Evolutionary conservation across 2,888 invertebrate genomes (phyloP).

Genomic region (Lepidocyrtoides sp.): DNA sequence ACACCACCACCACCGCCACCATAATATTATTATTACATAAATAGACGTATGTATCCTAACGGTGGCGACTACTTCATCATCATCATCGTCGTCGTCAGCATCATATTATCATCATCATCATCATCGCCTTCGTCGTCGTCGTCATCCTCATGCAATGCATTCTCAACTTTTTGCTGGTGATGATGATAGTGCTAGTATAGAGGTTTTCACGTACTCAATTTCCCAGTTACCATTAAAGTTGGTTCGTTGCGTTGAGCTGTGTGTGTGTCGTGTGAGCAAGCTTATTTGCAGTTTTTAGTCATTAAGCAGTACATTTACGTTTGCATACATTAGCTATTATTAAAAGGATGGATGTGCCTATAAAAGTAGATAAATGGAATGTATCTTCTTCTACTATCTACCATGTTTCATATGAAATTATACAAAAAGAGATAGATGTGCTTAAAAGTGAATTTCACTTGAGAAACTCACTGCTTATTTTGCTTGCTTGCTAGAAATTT

Average conservation of each 20-base stretch:
- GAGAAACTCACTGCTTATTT: too few relatives aligned
- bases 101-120: slow-evolving; percentile 8
- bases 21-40: background rate
- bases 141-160: background rate
- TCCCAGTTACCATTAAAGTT: slow-evolving; percentile 61
- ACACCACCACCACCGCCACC: slow-evolving; percentile 9
- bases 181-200: background rate
- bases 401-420: too few relatives aligned
- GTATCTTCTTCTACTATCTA: too few relatives aligned
- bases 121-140: background rate
- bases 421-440: too few relatives aligned
- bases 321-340: slow-evolving; percentile 64
- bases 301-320: slow-evolving; percentile 73
- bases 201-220: slow-evolving; percentile 49
- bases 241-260: background rate
- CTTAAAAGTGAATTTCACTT: slow-evolving; percentile 1
- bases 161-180: background rate
- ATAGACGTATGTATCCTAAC: background rate
- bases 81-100: background rate
- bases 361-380: background rate
- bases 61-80: slow-evolving; percentile 27
- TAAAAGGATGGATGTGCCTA: slow-evolving; percentile 26
- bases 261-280: slow-evolving; percentile 29
- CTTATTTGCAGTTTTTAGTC: slow-evolving; percentile 77
- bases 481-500: too few relatives aligned